Percentiles rank a stretch among this genome's conserved stretches.
These are phyloP conservation scores for Patella pellucida DNA, from an alignment of 2,888 invertebrate genomes.

Conservation along the genomic window DNA sequence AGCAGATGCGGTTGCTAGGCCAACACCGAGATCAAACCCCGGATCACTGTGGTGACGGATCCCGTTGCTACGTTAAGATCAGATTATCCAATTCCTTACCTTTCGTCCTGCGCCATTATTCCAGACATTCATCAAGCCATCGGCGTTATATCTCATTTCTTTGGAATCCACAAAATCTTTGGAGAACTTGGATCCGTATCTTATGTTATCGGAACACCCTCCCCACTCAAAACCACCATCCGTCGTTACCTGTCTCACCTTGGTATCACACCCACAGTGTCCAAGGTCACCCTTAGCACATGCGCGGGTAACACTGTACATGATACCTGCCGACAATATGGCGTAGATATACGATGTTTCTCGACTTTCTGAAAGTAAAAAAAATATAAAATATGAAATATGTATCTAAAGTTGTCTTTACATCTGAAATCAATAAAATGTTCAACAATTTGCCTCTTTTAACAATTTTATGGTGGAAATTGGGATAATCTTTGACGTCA, in stretches of 20 bases:
- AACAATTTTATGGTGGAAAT: too few species aligned
- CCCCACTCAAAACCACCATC: slow-evolving; percentile 85
- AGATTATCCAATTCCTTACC: slow-evolving; percentile 73
- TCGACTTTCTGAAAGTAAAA: slow-evolving; percentile 80
- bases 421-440: too few species aligned
- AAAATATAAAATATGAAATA: not conserved
- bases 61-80: not conserved
- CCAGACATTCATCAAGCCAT: slow-evolving; percentile 89
- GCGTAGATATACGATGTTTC: slow-evolving; percentile 93
- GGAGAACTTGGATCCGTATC: slow-evolving; percentile 86
- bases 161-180: slow-evolving; percentile 87
- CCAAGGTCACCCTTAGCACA: slow-evolving; percentile 81
- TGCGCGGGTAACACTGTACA: slow-evolving; percentile 88
- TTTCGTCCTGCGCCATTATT: slow-evolving; percentile 93
- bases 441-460: too few species aligned
- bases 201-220: slow-evolving; percentile 85
- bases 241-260: slow-evolving; percentile 80
- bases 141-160: slow-evolving; percentile 82
- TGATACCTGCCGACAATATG: slow-evolving; percentile 89
- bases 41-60: not conserved
- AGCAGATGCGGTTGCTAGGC: too few species aligned
- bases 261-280: slow-evolving; percentile 89
- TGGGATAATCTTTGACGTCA: too few species aligned
- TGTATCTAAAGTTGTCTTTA: too few species aligned
- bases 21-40: too few species aligned